Evolutionary conservation across 2,888 invertebrate species (phyloP).

Genomic region (Protophormia terraenovae): DNA sequence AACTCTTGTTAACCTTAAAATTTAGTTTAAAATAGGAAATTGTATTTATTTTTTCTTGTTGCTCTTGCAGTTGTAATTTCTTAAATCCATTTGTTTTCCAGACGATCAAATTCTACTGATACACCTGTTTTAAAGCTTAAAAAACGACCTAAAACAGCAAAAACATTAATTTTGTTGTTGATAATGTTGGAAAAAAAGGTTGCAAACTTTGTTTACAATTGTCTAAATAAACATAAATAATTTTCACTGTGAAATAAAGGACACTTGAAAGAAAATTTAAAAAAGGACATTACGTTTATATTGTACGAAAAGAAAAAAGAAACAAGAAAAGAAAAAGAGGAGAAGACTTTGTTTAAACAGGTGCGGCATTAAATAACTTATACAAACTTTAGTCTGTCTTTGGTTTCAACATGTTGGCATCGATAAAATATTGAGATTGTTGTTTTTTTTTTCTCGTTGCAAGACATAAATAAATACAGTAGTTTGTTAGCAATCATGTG

Average conservation of each 20-base stretch:
- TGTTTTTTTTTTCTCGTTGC: neutral
- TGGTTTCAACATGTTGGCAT: neutral
- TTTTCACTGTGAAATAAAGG: neutral
- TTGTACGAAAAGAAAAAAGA: neutral
- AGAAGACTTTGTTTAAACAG: neutral
- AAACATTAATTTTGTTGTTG: constrained; percentile 20
- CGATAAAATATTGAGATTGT: neutral
- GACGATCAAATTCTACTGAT: neutral
- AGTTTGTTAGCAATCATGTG: constrained; percentile 46
- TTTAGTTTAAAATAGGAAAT: neutral
- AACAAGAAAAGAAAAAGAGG: neutral
- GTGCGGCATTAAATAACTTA: constrained; percentile 10
- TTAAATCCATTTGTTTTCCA: neutral
- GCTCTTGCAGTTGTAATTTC: neutral
- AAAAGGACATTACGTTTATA: neutral
- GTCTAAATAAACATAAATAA: neutral
- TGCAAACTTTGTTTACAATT: neutral
- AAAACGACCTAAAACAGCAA: neutral
- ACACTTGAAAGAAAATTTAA: neutral
- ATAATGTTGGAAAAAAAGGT: neutral
- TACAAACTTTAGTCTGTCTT: neutral
- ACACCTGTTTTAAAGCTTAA: neutral
- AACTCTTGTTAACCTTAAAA: neutral
- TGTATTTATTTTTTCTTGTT: neutral
- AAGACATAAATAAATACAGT: neutral